A percentile compares a stretch with the other conserved stretches of the same genome.
These are phyloP conservation scores for Coelopa frigida DNA, from an alignment of 1,140 invertebrate species.

Conservation along the genomic window DNA sequence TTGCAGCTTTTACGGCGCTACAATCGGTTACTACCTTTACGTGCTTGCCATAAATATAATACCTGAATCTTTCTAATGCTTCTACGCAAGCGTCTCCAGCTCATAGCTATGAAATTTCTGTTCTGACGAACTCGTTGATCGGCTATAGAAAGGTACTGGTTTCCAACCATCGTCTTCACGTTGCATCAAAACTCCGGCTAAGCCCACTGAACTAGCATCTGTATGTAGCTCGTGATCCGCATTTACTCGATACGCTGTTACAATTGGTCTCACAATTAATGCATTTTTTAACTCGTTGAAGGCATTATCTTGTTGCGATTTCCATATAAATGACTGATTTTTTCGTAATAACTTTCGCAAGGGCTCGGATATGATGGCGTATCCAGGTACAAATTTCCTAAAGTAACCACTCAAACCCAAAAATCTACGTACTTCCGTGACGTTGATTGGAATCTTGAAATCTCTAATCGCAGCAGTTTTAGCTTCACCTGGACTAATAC, in stretches of 20 bases:
- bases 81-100: conserved; percentile 14
- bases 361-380: conserved; percentile 20
- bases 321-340: conserved; percentile 15
- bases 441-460: conserved; percentile 11
- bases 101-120: conserved; percentile 32
- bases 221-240: conserved; percentile 26
- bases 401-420: conserved; percentile 21
- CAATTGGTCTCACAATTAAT: neutral
- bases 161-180: conserved; percentile 5
- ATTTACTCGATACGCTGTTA: conserved; percentile 11
- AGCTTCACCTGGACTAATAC: conserved; percentile 13
- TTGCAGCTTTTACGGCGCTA: conserved; percentile 29
- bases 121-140: conserved; percentile 17
- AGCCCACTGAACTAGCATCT: conserved; percentile 26
- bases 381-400: conserved; percentile 19
- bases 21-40: conserved; percentile 39
- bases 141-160: conserved; percentile 14
- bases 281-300: conserved; percentile 18
- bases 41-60: conserved; percentile 42
- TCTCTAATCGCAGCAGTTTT: conserved; percentile 17
- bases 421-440: conserved; percentile 18
- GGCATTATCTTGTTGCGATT: conserved; percentile 2
- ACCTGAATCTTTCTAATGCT: conserved; percentile 14
- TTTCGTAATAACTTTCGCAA: conserved; percentile 17
- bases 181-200: conserved; percentile 34